phyloP scores from a whole-genome alignment of 2,888 invertebrate species.

The Papilio gigon region DNA sequence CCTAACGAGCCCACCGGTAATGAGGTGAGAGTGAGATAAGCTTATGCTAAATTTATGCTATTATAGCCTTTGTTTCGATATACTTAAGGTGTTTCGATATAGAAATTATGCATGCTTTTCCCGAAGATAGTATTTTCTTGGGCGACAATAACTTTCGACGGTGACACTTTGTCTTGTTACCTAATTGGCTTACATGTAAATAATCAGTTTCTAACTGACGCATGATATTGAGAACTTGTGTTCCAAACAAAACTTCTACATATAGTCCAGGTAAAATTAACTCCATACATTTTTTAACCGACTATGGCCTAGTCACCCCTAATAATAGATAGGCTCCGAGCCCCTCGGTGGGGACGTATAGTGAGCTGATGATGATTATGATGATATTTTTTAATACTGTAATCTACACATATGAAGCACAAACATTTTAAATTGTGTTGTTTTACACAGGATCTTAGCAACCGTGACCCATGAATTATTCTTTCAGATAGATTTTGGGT shows the following conservation, averaged over 20 bases:
- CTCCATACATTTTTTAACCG: no score
- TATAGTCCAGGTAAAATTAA: background rate
- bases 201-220: background rate
- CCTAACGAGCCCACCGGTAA: conserved; percentile 26
- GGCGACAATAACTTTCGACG: conserved; percentile 14
- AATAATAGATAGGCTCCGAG: no score
- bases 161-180: conserved; percentile 19
- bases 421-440: no score
- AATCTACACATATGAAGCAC: no score
- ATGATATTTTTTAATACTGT: background rate
- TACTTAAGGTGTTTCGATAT: background rate
- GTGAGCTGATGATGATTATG: no score
- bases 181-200: background rate
- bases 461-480: no score
- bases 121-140: conserved; percentile 13
- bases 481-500: no score
- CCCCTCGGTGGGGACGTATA: no score
- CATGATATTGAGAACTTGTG: background rate
- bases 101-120: conserved; percentile 14
- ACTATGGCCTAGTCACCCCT: no score
- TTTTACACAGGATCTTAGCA: no score
- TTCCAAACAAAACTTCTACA: background rate
- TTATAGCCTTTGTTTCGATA: conserved; percentile 21
- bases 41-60: conserved; percentile 11
- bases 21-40: conserved; percentile 19